Evolutionary conservation across 2,888 invertebrate genomes (phyloP), one percentile per base, ranked within the genome.

Genomic region (Rhimphoctona megacephalus): DNA sequence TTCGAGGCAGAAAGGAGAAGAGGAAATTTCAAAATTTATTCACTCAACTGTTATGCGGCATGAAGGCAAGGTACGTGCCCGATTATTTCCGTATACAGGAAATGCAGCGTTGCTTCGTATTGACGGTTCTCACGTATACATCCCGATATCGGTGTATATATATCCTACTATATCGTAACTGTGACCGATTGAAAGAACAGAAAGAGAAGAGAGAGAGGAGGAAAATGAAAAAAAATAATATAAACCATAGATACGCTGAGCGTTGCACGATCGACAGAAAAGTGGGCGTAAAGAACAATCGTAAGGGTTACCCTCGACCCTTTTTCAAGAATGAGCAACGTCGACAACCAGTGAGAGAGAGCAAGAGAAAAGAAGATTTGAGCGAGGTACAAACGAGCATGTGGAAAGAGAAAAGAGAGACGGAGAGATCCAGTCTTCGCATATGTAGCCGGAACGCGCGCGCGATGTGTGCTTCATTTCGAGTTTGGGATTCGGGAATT

Each of bases 401-500:
- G 73, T 33, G 89, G 89, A 88, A 87, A 88, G 87, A 87, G 61
- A 64, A 46, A 30, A 49, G 64, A 22, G 72, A 74, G 67, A 76
- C 77, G 78, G 79, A 79, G 88, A 73, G 72, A 80, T 43, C 46
- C 61, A 74, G 80, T 72, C 61, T 61, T 72, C 36, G 74, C 80
- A 80, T 83, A 81, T 67, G 81, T 67, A 86, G 78, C 84, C 36
- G 64, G 66, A 81, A 67, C 46, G 70, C 54, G 64, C 80, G 67
- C 83, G 66, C 81, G 80, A 81, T 86, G 86, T 78, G 83, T 77
- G 81, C 84, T 91, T 92, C 92, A 91, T 92, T 92, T 92, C 89
- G 90, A 92, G 91, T 91, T 91, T 89, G 88, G 92, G 92, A 93
- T 93, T 93, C 91, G 92, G 93, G 92, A 93, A 93, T 93, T 93